These are phyloP conservation scores for Diorhabda elongata DNA, from an alignment of 1,140 invertebrate species.

Conservation along the genomic window DNA sequence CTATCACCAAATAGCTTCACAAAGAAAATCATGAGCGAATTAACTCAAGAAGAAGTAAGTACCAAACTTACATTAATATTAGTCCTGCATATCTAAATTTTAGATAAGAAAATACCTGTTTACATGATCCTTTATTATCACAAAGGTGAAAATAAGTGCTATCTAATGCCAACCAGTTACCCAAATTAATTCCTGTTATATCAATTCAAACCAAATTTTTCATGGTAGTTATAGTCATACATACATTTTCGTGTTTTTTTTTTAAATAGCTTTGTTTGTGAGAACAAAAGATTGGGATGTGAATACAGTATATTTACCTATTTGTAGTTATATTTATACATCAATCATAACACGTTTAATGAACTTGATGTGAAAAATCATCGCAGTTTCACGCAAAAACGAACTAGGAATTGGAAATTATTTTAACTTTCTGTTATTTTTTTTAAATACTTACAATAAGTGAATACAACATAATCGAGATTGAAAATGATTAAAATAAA, in stretches of 20 bases:
- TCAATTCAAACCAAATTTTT: too few relatives aligned
- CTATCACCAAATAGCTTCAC: slow-evolving; percentile 1
- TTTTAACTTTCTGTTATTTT: too few relatives aligned
- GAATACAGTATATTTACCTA: slow-evolving; percentile 5
- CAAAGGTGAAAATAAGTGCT: not conserved
- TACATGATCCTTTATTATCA: slow-evolving; percentile 1
- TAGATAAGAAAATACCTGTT: slow-evolving; percentile 1
- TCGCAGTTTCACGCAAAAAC: too few relatives aligned
- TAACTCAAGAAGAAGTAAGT: slow-evolving; percentile 70
- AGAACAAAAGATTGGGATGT: not conserved
- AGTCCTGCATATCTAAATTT: not conserved
- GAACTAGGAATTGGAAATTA: too few relatives aligned
- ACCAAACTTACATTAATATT: slow-evolving; percentile 3
- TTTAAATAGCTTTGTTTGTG: not conserved
- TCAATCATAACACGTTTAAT: not conserved
- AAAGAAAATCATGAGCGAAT: slow-evolving; percentile 57
- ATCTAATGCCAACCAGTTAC: too few relatives aligned
- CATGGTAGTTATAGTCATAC: too few relatives aligned
- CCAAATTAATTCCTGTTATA: too few relatives aligned
- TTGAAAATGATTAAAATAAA: too few relatives aligned
- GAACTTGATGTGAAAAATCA: not conserved
- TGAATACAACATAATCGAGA: too few relatives aligned
- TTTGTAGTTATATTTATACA: slow-evolving; percentile 16
- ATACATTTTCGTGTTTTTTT: too few relatives aligned
- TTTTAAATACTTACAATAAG: too few relatives aligned